Evolutionary conservation across 2,797 vertebrate species (phyloP).

Genomic region (Schizopygopsis malacanthus): DNA sequence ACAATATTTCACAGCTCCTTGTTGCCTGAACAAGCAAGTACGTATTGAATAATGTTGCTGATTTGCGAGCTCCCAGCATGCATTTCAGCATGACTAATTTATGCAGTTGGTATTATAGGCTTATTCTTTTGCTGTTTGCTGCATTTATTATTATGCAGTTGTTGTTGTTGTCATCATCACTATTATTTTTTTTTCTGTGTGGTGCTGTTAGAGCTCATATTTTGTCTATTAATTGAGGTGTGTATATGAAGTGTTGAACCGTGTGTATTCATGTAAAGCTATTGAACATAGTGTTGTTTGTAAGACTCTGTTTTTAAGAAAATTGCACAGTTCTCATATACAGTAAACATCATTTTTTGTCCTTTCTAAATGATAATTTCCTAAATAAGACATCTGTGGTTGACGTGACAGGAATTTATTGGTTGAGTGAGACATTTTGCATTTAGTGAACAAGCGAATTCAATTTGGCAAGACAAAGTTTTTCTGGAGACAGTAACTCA

Average conservation of each 20-base stretch:
- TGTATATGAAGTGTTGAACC: neutral
- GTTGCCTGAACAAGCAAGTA: constrained; percentile 5
- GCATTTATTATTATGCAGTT: neutral
- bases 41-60: constrained; percentile 10
- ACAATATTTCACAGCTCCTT: constrained; percentile 10
- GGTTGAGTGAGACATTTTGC: neutral
- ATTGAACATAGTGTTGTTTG: neutral
- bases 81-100: constrained; percentile 18
- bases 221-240: neutral
- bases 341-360: neutral
- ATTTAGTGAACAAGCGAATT: neutral
- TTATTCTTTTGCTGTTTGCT: neutral
- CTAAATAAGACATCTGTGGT: neutral
- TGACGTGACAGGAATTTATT: neutral
- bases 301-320: neutral
- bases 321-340: constrained; percentile 4
- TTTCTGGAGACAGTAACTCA: neutral
- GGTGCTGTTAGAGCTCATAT: neutral
- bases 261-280: neutral
- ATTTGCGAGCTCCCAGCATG: constrained; percentile 21
- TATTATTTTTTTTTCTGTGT: neutral
- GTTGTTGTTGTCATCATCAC: too few relatives aligned
- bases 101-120: neutral
- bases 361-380: constrained; percentile 10
- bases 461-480: neutral